Conservation (phyloP, 2,797 vertebrate species). For the Rhincodon typus region DNA sequence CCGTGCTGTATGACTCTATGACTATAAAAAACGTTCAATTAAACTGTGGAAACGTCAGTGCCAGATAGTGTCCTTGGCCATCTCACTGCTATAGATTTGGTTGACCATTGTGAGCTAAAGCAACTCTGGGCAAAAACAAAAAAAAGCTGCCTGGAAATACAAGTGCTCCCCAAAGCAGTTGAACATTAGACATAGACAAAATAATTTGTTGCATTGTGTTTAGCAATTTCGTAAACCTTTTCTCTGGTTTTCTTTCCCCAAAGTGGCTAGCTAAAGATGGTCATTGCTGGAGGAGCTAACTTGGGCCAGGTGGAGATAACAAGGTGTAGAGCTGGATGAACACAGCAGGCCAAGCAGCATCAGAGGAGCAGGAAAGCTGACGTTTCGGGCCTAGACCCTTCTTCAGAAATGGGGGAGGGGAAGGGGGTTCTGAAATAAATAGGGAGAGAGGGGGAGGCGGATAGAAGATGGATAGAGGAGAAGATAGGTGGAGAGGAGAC, state of each 20-base stretch:
- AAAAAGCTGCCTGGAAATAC: neutral
- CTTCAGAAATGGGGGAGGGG: no score
- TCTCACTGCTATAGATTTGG: neutral
- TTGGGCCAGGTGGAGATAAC: neutral
- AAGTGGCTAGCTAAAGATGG: neutral
- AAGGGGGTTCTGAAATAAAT: no score
- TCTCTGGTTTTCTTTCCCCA: neutral
- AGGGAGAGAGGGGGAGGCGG: no score
- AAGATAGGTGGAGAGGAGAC: no score
- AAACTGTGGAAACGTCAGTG: neutral
- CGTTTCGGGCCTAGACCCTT: no score
- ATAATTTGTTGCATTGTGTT: neutral
- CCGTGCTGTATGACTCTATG: no score
- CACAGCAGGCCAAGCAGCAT: no score
- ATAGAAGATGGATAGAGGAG: no score
- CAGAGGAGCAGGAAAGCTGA: no score
- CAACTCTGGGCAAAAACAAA: neutral
- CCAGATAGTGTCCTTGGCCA: no score
- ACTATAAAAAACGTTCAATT: no score
- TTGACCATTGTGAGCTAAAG: neutral
- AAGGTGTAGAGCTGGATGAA: no score
- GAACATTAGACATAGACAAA: neutral
- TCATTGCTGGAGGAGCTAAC: neutral
- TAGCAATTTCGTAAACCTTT: neutral
- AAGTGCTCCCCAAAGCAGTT: neutral